Evolutionary conservation across 2,797 vertebrate species (phyloP), one percentile per base, ranked within the genome.

Genomic region (Capromys pilorides): DNA sequence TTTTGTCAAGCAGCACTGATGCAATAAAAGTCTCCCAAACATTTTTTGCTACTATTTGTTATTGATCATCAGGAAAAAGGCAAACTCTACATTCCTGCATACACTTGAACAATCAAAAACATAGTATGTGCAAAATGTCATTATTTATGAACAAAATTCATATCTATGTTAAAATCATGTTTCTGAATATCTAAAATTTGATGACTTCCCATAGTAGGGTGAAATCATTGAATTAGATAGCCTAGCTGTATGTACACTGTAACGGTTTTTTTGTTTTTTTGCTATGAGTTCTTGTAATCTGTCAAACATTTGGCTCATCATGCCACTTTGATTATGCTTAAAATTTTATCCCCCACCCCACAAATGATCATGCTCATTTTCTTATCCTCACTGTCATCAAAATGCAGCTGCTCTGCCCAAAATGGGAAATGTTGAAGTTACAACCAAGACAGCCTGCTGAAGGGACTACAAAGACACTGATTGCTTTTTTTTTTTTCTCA

Each of bases 401-500:
- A 96, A 97, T 98, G 97, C 98, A 98, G 97, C 97, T 97, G 97
- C 97, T 97, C 96, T 98, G 93, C 18, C 95, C 94, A 96, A 98
- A 98, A 98, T 93, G 97, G 97, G 96, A 97, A 98, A 83, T 93
- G 91, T 96, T 97, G 93, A 97, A 97, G 97, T 94, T 95, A 96
- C 96, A 96, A 97, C 85, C 97, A 97, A 96, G 96, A 96, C 66
- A 97, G 94, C 97, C 98, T 97, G 95, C 94, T 96, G 61, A 97
- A 98, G 95, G 96, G 93, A 96, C 91, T 93, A 97, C 97, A 98
- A 98, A 98, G 96, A 95, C 96, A 97, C 95, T 98, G 98, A 97
- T 97, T 97, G 97, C 97, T 93, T 97, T 97, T 57, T 93, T 97
- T 95, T 45, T 57, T 93, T 97, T 95, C 85, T 83, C 88, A 97